Conservation (phyloP, 23 tunicate genomes). For the Corella eumyota region DNA sequence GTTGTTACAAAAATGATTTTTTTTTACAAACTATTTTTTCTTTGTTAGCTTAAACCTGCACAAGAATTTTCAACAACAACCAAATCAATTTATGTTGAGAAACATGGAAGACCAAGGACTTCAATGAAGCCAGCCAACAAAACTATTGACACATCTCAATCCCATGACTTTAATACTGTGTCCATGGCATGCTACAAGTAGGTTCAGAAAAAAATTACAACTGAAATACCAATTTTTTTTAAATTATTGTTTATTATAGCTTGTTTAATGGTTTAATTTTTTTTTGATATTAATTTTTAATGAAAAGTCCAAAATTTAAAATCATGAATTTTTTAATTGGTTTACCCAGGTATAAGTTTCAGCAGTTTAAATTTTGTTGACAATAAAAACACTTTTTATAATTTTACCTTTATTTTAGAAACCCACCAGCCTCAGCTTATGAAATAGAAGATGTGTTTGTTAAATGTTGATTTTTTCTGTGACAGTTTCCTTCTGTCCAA, state of each 20-base stretch:
- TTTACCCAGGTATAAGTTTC: too few relatives aligned
- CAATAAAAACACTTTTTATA: too few relatives aligned
- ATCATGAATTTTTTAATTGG: too few relatives aligned
- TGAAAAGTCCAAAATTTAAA: too few relatives aligned
- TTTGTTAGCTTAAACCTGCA: conserved; percentile 9
- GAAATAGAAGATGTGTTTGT: conserved; percentile 76
- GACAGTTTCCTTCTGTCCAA: too few relatives aligned
- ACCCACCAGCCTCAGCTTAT: conserved; percentile 82
- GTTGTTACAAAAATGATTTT: neutral
- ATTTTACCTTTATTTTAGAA: too few relatives aligned
- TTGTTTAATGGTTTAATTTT: too few relatives aligned
- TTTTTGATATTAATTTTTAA: too few relatives aligned
- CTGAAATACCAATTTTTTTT: neutral
- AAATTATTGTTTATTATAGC: too few relatives aligned
- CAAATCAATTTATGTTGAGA: conserved; percentile 59
- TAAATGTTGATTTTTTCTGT: conserved; percentile 47
- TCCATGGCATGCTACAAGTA: conserved; percentile 62
- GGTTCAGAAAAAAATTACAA: too few relatives aligned
- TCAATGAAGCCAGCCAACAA: conserved; percentile 58
- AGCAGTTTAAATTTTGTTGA: too few relatives aligned
- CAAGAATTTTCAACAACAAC: conserved; percentile 40
- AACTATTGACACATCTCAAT: conserved; percentile 47
- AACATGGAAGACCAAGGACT: conserved; percentile 57
- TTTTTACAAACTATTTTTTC: neutral
- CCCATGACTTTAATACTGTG: conserved; percentile 77